phyloP scores from a whole-genome alignment of 2,888 invertebrate genomes.

The Cerastis rubricosa region DNA sequence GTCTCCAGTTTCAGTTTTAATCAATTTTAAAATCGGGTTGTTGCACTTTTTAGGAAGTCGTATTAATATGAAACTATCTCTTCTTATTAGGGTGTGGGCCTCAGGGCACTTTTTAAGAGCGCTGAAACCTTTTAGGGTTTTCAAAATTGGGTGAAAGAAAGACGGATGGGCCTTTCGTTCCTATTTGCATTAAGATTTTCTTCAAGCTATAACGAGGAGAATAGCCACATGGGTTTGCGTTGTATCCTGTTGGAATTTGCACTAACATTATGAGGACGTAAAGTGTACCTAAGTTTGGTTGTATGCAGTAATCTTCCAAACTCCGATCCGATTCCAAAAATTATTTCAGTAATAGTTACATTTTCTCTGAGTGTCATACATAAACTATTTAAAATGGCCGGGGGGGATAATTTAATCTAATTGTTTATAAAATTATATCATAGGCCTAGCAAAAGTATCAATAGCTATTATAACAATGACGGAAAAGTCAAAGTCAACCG shows the following conservation, averaged over 20 bases:
- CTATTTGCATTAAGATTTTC: constrained; percentile 29
- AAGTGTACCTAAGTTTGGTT: background rate
- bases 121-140: constrained; percentile 48
- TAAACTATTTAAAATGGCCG: background rate
- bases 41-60: constrained; percentile 66
- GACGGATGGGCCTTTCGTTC: constrained; percentile 28
- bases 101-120: constrained; percentile 58
- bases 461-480: background rate
- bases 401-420: background rate
- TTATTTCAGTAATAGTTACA: background rate
- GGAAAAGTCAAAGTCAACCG: too few species aligned
- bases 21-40: constrained; percentile 62
- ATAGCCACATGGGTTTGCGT: background rate
- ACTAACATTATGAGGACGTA: background rate
- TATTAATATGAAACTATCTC: constrained; percentile 66
- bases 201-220: background rate
- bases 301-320: background rate
- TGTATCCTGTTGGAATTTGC: background rate
- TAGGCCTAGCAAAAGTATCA: background rate
- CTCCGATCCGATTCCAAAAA: background rate
- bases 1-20: constrained; percentile 26
- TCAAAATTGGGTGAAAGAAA: constrained; percentile 32
- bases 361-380: background rate
- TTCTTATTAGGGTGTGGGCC: constrained; percentile 63
- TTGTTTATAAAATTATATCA: background rate